Base-by-base conservation (phyloP, 1,140 invertebrate genomes). In the Drosophila miranda region DNA sequence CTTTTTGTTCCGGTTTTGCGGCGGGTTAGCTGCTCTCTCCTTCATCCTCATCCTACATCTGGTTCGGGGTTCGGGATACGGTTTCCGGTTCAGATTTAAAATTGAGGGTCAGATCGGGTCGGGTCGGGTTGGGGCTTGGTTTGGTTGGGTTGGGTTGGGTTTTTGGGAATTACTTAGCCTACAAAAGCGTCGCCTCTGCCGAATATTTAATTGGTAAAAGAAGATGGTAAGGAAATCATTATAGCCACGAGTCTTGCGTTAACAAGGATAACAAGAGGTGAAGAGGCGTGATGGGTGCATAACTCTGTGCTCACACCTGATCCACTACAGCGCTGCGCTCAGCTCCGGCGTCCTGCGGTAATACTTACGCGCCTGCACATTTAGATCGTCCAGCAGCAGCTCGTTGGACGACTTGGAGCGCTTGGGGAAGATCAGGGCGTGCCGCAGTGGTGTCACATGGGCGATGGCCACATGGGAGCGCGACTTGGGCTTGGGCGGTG, bases 401-500 rank as follows among this genome's bases (percentile, higher is more conserved):
- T 89, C 88, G 45, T 83, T 89, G 52, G 88, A 78, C 4, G 88
- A 89, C 30, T 87, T 81, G 14, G 88, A 88, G 11, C 88, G 88
- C 19, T 88, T 88, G 41, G 88, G 76, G 41, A 88, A 84, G 57
- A 89, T 82, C 6, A 77, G 59, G n/a, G 78, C 80, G 54, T 86
- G 78, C 41, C 86, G 86, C 41, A 84, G 60, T 30, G 86, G 84
- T 2, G 74, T 89, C 6, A 84, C 79, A 23, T 82, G 76, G 8
- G 80, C 70, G 7, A 73, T 73, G 43, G 67, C 76, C 57, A 84
- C 74, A 56, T 82, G 78, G 16, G 69, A 58, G 9, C 67, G 74
- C 19, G 84, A 76, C 57, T 83, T 77, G n/a, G 84, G 83, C 57
- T 83, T 82, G 3, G 78, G 76, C n/a, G 82, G 82, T 6, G 80